These are phyloP conservation scores for Anolis carolinensis DNA, from an alignment of 2,113 vertebrate species.

Conservation along the genomic window DNA sequence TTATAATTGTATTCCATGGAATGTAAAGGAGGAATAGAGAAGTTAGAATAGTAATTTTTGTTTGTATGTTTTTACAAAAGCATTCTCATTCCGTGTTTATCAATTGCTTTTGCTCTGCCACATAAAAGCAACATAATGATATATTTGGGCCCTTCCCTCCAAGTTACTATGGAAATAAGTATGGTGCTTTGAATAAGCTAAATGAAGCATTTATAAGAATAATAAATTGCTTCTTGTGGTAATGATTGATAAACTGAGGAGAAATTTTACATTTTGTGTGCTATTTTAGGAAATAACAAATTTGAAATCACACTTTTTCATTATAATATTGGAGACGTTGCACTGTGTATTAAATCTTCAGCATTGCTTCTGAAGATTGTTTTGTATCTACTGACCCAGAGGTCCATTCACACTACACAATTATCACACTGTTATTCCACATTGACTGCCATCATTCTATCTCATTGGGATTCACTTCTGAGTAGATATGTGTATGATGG, in stretches of 20 bases:
- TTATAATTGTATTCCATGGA: conserved; percentile 16
- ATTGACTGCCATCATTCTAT: no score
- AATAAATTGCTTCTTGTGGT: conserved; percentile 37
- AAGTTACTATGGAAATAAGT: conserved; percentile 68
- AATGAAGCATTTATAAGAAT: conserved; percentile 31
- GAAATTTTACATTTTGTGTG: conserved; percentile 18
- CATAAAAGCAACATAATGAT: conserved; percentile 57
- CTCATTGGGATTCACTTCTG: no score
- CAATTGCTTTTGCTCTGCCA: conserved; percentile 35
- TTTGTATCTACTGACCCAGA: not conserved
- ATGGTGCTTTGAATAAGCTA: conserved; percentile 45
- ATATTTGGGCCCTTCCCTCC: conserved; percentile 44
- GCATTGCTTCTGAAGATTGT: not conserved
- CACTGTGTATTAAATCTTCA: conserved; percentile 24
- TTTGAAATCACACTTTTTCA: not conserved
- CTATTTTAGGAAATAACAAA: not conserved
- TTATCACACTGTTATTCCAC: no score
- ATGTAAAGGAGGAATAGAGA: conserved; percentile 10
- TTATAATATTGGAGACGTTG: not conserved
- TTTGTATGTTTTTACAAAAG: conserved; percentile 57
- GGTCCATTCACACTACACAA: no score
- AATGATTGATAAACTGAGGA: conserved; percentile 14
- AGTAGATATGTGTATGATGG: no score
- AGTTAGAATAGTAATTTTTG: conserved; percentile 27
- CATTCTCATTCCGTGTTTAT: conserved; percentile 62